These are phyloP conservation scores for Epinephelus malabaricus DNA, from an alignment of 2,797 vertebrate species.

Conservation along the genomic window DNA sequence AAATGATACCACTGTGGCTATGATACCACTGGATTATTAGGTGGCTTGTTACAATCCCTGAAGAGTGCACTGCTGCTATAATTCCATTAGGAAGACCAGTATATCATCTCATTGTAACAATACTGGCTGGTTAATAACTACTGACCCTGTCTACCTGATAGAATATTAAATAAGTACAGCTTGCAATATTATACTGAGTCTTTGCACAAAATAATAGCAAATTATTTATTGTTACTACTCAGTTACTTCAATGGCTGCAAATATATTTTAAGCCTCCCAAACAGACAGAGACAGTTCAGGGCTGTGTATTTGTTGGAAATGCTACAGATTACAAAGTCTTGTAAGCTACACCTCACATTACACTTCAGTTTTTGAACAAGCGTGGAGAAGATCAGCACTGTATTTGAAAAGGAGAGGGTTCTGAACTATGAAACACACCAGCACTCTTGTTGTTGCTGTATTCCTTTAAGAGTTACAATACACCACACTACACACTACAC, in stretches of 20 bases:
- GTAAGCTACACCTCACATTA: neutral
- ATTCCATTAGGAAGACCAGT: constrained; percentile 2
- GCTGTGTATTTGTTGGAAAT: neutral
- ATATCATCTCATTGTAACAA: constrained; percentile 12
- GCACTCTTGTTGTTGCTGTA: neutral
- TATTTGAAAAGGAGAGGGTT: neutral
- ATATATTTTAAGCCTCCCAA: neutral
- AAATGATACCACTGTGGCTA: constrained; percentile 26
- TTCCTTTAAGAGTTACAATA: neutral
- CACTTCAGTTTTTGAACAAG: neutral
- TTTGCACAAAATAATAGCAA: neutral
- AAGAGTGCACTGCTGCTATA: neutral
- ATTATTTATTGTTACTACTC: neutral
- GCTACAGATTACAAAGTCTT: constrained; percentile 8
- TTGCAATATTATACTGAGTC: neutral
- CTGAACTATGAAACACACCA: neutral
- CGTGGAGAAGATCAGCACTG: neutral
- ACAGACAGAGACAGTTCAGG: neutral
- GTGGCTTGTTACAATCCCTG: constrained; percentile 30
- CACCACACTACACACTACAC: neutral
- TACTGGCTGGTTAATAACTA: constrained; percentile 2
- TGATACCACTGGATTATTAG: constrained; percentile 36
- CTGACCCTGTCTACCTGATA: neutral
- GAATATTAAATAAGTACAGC: constrained; percentile 1
- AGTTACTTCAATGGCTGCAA: constrained; percentile 1